Base-by-base conservation (phyloP, 2,113 vertebrate species). In the Dromiciops gliroides region DNA sequence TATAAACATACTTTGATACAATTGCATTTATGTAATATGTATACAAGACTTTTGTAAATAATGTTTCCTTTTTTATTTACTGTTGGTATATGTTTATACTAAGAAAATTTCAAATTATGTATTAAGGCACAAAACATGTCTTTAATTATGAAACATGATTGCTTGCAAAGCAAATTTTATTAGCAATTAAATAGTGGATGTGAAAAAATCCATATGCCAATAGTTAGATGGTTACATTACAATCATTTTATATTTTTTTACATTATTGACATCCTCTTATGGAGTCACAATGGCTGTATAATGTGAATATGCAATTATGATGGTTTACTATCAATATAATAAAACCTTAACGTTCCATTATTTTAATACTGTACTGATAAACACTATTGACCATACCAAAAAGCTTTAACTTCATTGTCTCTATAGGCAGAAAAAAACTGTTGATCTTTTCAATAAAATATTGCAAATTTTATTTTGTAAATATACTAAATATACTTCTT, bases 11-110 rank as follows among this genome's bases (percentile, higher is more conserved):
- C 99, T 99, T 99, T 99, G 98, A 99, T 99, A 99, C 98, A 98
- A 99, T 99, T 99, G 98, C 99, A 98, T 98, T 99, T 99, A 99
- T 99, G 98, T 99, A 99, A 99, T 99, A 98, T 99, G 99, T 99
- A 99, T 99, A 99, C 99, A 99, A 98, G 98, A 98, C 98, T 99
- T 99, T 98, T 99, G 99, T 99, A 99, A 99, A 99, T 99, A 99
- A 99, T 98, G 98, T 99, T 98, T 99, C 98, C 98, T 99, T 99
- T 99, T 99, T 99, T 98, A 99, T 99, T 99, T 99, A 98, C 98
- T 99, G 98, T 99, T 99, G 99, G 98, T 99, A 98, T 98, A 99
- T 99, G 98, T 99, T 98, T 98, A 99, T 97, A 90, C 12, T 98
- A 99, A 98, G 98, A 98, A 98, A 98, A 96, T 98, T 98, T 97